Evolutionary conservation across 2,888 invertebrate genomes (phyloP).

Genomic region (Leucophenga maculata): DNA sequence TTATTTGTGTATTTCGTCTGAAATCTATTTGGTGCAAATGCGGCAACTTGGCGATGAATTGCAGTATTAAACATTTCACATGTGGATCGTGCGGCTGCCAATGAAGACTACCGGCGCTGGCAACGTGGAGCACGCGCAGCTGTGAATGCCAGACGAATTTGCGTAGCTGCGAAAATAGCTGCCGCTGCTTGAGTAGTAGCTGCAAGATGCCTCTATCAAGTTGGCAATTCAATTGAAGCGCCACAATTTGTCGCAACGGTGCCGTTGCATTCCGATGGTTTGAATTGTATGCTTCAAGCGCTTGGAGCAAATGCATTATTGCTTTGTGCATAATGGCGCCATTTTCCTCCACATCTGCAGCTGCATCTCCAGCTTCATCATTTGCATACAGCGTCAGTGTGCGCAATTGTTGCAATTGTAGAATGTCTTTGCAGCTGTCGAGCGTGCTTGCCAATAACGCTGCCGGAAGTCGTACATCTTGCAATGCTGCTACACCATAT

Average conservation of each 20-base stretch:
- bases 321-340: constrained; percentile 27
- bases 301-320: constrained; percentile 43
- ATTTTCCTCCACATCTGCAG: neutral
- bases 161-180: constrained; percentile 37
- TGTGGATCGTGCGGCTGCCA: constrained; percentile 55
- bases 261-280: neutral
- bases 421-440: constrained; percentile 39
- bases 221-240: constrained; percentile 53
- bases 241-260: constrained; percentile 50
- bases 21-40: neutral
- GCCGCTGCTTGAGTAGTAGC: constrained; percentile 28
- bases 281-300: neutral
- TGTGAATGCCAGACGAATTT: constrained; percentile 53
- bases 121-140: constrained; percentile 51
- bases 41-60: constrained; percentile 39
- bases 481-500: constrained; percentile 42
- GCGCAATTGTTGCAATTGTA: constrained; percentile 43
- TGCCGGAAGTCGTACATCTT: constrained; percentile 46
- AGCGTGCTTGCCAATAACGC: constrained; percentile 36
- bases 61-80: constrained; percentile 43
- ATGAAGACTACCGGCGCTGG: constrained; percentile 49
- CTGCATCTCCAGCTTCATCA: constrained; percentile 11
- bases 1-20: neutral
- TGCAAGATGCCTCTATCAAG: constrained; percentile 49
- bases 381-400: neutral